A percentile compares a stretch with the other conserved stretches of the same genome.
These are phyloP conservation scores for Synanthedon formicaeformis DNA, from an alignment of 2,888 invertebrate species.

Conservation along the genomic window DNA sequence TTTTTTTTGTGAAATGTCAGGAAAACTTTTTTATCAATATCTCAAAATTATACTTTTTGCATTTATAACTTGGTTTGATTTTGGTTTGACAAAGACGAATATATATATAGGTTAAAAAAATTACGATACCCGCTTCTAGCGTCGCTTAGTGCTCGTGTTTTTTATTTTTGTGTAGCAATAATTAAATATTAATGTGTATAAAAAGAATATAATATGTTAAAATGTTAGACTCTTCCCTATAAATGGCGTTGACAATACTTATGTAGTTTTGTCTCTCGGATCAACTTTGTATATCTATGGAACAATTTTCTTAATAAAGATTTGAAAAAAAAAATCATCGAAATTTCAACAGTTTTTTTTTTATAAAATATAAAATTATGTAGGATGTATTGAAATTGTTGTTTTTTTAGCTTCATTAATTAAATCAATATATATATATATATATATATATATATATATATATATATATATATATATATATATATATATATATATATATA, in stretches of 20 bases:
- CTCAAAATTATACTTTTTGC: no score
- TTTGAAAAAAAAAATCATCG: constrained; percentile 15
- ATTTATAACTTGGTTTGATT: no score
- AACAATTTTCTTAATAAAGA: neutral
- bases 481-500: neutral
- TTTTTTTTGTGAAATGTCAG: no score
- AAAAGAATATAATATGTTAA: neutral
- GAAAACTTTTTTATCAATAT: no score
- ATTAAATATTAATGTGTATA: no score
- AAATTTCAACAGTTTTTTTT: constrained; percentile 34
- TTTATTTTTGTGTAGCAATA: constrained; percentile 6
- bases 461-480: neutral
- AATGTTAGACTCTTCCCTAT: neutral
- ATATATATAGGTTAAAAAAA: constrained; percentile 6
- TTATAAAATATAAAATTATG: no score
- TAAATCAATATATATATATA: neutral
- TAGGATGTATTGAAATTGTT: neutral
- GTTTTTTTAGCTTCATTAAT: neutral
- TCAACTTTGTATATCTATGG: constrained; percentile 6
- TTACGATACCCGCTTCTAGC: constrained; percentile 48
- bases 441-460: neutral
- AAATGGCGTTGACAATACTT: constrained; percentile 11
- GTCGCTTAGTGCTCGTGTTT: constrained; percentile 45
- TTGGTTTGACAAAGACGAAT: no score
- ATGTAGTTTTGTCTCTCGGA: constrained; percentile 7